phyloP scores from a whole-genome alignment of 2,888 invertebrate genomes.

The Agriopis leucophaearia region DNA sequence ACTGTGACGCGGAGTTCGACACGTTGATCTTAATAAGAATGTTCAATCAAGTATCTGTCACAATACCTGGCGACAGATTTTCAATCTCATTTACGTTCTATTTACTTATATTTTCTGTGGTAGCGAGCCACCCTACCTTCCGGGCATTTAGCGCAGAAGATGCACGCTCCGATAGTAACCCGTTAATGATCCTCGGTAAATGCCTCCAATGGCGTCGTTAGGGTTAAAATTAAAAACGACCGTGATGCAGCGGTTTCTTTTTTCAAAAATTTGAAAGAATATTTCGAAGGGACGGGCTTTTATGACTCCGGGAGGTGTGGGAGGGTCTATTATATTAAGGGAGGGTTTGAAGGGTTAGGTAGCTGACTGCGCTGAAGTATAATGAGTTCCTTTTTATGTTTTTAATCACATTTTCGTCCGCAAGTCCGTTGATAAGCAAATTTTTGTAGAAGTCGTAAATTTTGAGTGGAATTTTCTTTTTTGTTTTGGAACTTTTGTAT shows the following conservation, averaged over 20 bases:
- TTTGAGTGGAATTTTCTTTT: constrained; percentile 6
- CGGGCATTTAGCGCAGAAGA: constrained; percentile 75
- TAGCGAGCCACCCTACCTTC: constrained; percentile 51
- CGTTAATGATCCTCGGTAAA: constrained; percentile 77
- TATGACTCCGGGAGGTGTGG: constrained; percentile 69
- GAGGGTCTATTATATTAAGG: constrained; percentile 79
- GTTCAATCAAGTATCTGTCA: too few species aligned
- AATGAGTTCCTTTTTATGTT: constrained; percentile 80
- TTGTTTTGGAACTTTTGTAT: not conserved
- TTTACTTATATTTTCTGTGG: too few species aligned
- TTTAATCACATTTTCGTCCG: constrained; percentile 67
- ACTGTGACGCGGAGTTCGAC: too few species aligned
- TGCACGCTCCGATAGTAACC: constrained; percentile 74
- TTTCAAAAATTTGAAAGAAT: constrained; percentile 81
- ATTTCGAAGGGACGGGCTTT: constrained; percentile 76
- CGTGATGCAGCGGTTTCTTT: constrained; percentile 84
- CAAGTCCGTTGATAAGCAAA: constrained; percentile 53
- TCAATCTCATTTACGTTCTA: too few species aligned
- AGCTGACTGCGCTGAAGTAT: constrained; percentile 71
- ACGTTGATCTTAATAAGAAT: too few species aligned
- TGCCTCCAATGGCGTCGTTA: constrained; percentile 82
- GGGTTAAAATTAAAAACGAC: constrained; percentile 83
- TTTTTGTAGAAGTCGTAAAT: constrained; percentile 37
- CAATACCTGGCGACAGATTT: too few species aligned
- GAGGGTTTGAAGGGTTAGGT: constrained; percentile 66